These are phyloP conservation scores for Dicyrtomina minuta DNA, from an alignment of 2,888 invertebrate species.

Conservation along the genomic window DNA sequence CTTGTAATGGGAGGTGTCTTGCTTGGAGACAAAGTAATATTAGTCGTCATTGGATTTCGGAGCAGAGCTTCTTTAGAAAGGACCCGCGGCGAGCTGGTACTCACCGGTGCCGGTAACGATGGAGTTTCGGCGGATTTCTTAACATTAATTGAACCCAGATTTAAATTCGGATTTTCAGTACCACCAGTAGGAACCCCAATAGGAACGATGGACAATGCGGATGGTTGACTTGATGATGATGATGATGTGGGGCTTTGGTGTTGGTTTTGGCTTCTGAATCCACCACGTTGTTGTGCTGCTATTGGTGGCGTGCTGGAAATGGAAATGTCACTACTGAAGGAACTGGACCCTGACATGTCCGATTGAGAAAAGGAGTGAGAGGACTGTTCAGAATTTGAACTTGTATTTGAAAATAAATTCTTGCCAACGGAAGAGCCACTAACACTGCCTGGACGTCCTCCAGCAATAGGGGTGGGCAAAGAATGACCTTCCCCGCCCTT, in stretches of 20 bases:
- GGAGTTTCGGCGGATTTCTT: too few relatives aligned
- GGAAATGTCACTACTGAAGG: neutral
- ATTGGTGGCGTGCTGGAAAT: neutral
- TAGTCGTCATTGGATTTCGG: slow-evolving; percentile 21
- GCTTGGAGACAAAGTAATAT: slow-evolving; percentile 30
- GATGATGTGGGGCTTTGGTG: neutral
- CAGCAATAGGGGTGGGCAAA: too few relatives aligned
- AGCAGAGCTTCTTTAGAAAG: slow-evolving; percentile 24
- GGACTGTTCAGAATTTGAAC: too few relatives aligned
- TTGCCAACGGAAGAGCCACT: too few relatives aligned
- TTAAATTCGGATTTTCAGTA: neutral
- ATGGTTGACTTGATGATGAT: neutral
- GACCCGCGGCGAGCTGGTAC: slow-evolving; percentile 21
- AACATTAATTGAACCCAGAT: neutral
- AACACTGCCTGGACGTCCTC: too few relatives aligned
- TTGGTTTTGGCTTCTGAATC: neutral
- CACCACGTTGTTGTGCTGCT: neutral
- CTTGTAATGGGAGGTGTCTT: neutral
- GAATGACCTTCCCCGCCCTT: too few relatives aligned
- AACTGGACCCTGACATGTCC: too few relatives aligned
- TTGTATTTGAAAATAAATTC: too few relatives aligned
- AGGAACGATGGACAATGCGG: neutral
- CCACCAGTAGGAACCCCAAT: neutral
- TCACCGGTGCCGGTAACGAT: slow-evolving; percentile 1
- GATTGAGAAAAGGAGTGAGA: too few relatives aligned